Percentiles rank a stretch among this genome's conserved stretches.
phyloP scores from a whole-genome alignment of 2,797 vertebrate species.

The Notolepis coatsorum region DNA sequence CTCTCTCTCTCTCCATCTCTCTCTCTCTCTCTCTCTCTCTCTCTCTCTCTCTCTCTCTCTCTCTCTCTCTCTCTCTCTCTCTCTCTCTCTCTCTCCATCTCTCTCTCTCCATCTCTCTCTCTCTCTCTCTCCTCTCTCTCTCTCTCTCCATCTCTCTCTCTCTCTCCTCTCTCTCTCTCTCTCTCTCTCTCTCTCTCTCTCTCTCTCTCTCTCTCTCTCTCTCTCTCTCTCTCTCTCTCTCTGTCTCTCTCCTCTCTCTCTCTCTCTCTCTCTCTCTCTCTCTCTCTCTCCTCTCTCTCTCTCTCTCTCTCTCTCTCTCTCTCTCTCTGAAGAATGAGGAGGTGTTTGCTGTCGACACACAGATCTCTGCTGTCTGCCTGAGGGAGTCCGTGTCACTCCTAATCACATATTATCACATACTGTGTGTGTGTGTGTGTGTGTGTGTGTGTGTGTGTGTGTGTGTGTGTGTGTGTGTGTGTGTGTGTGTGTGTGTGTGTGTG shows the following conservation, averaged over 20 bases:
- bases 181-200: too few species aligned
- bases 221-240: constrained; percentile 42
- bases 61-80: constrained; percentile 10
- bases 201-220: too few species aligned
- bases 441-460: constrained; percentile 21
- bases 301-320: constrained; percentile 5
- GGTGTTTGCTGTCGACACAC: constrained; percentile 46
- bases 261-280: background rate
- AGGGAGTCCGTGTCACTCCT: constrained; percentile 69
- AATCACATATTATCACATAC: constrained; percentile 57
- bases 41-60: constrained; percentile 8
- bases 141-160: too few species aligned
- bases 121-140: background rate
- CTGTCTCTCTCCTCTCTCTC: constrained; percentile 14
- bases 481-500: constrained; percentile 12
- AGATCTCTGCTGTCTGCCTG: constrained; percentile 43
- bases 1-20: constrained; percentile 35
- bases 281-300: constrained; percentile 19
- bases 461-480: constrained; percentile 17
- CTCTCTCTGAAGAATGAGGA: background rate
- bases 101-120: constrained; percentile 71
- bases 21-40: constrained; percentile 13
- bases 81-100: constrained; percentile 25
- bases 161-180: too few species aligned
- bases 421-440: constrained; percentile 19